These are phyloP conservation scores for Cliona cf. orientalis DNA, from an alignment of 37 sponge, comb jelly and placozoan species.

Conservation along the genomic window DNA sequence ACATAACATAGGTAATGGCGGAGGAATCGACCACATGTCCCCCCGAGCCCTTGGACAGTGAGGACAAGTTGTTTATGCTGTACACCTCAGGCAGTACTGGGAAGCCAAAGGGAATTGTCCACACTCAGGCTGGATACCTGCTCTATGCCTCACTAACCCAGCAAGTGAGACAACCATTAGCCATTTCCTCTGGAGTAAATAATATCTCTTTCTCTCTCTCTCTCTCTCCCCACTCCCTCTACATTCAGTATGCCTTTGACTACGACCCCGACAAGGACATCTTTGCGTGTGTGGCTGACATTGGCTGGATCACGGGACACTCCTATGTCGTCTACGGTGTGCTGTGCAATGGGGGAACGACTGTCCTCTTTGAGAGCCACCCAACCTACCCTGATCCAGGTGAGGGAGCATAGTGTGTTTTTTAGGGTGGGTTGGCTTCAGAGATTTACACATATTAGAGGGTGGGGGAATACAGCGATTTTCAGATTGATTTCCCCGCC, in stretches of 20 bases:
- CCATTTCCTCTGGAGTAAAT: background rate
- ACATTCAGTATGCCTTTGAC: constrained; percentile 89
- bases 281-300: constrained; percentile 97
- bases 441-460: no score
- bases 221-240: constrained; percentile 1
- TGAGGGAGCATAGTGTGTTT: background rate
- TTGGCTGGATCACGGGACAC: constrained; percentile 99
- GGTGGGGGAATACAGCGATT: no score
- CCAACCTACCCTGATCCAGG: constrained; percentile 93
- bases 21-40: constrained; percentile 65
- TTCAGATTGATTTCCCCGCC: no score
- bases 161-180: constrained; percentile 46
- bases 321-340: constrained; percentile 94
- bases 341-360: constrained; percentile 90
- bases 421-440: no score
- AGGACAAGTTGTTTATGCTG: constrained; percentile 92
- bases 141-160: constrained; percentile 91
- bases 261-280: constrained; percentile 75
- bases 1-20: constrained; percentile 89
- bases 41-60: constrained; percentile 90
- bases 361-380: constrained; percentile 90
- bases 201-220: background rate
- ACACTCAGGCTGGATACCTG: constrained; percentile 97
- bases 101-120: constrained; percentile 91
- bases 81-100: constrained; percentile 99